These are phyloP conservation scores for Diarsia rubi DNA, from an alignment of 2,888 invertebrate genomes.

Conservation along the genomic window DNA sequence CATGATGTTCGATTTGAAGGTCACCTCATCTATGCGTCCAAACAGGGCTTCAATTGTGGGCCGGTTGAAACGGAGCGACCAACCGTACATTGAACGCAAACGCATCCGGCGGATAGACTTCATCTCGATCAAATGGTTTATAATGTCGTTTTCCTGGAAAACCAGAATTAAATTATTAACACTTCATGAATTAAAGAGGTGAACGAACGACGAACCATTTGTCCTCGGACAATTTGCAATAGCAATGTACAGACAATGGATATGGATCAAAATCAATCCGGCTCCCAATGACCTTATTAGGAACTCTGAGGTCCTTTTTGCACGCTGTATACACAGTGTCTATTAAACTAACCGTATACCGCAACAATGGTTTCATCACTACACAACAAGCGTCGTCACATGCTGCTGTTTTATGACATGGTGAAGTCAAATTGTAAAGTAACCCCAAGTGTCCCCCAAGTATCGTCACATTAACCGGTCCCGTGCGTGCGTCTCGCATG, in stretches of 20 bases:
- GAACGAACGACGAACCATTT: not conserved
- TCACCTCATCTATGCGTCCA: constrained; percentile 96
- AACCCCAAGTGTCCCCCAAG: too few species aligned
- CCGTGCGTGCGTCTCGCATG: too few species aligned
- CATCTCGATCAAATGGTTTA: constrained; percentile 96
- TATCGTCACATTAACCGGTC: too few species aligned
- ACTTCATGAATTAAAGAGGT: not conserved
- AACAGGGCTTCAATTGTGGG: constrained; percentile 95
- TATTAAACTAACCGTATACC: not conserved
- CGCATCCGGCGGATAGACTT: constrained; percentile 97
- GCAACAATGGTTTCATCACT: not conserved
- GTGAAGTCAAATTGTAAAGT: not conserved
- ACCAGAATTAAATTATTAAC: not conserved
- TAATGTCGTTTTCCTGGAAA: constrained; percentile 93
- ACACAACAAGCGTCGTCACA: not conserved
- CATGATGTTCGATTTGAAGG: constrained; percentile 98
- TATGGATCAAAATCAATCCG: not conserved
- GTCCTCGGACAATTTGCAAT: not conserved
- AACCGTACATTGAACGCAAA: constrained; percentile 95
- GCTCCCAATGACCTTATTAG: not conserved
- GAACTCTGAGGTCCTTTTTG: too few species aligned
- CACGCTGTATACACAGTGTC: not conserved
- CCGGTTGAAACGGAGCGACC: constrained; percentile 97
- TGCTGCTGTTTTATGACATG: not conserved
- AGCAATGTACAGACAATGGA: not conserved